A percentile compares a stretch with the other conserved stretches of the same genome.
phyloP scores from a whole-genome alignment of 2,888 invertebrate genomes.

The Eilema depressum region DNA sequence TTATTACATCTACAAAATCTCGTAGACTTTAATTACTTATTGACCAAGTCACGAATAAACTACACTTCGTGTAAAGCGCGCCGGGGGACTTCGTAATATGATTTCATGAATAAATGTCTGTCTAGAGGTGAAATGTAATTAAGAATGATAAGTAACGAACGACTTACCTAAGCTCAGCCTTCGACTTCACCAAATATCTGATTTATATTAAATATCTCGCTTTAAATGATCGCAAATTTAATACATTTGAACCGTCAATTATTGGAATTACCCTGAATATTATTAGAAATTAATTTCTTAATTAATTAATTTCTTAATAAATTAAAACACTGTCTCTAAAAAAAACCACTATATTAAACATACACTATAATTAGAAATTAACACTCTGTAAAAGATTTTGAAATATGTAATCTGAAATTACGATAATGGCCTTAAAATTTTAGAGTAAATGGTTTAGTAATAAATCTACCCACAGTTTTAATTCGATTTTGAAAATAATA shows the following conservation, averaged over 20 bases:
- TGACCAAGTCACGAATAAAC: not conserved
- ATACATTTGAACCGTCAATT: not conserved
- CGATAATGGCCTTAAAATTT: not conserved
- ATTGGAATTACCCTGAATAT: not conserved
- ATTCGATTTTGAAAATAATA: slow-evolving; percentile 2
- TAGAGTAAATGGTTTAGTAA: not conserved
- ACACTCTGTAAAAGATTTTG: not conserved
- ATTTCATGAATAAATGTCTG: not conserved
- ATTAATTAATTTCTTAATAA: too few relatives aligned
- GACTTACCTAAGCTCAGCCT: not conserved
- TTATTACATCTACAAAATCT: not conserved
- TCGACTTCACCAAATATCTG: not conserved
- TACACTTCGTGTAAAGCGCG: not conserved
- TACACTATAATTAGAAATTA: not conserved
- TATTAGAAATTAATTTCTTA: not conserved
- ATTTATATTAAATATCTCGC: not conserved
- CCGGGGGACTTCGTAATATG: not conserved
- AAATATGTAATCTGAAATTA: not conserved
- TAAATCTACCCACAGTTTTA: not conserved
- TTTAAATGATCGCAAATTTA: not conserved
- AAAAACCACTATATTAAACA: too few relatives aligned
- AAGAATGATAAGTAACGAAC: not conserved
- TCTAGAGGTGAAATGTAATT: not conserved
- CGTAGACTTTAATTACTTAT: not conserved
- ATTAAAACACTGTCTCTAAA: too few relatives aligned